These are phyloP conservation scores for Apistogramma diplotaenia DNA, from an alignment of 2,113 vertebrate species.

Conservation along the genomic window DNA sequence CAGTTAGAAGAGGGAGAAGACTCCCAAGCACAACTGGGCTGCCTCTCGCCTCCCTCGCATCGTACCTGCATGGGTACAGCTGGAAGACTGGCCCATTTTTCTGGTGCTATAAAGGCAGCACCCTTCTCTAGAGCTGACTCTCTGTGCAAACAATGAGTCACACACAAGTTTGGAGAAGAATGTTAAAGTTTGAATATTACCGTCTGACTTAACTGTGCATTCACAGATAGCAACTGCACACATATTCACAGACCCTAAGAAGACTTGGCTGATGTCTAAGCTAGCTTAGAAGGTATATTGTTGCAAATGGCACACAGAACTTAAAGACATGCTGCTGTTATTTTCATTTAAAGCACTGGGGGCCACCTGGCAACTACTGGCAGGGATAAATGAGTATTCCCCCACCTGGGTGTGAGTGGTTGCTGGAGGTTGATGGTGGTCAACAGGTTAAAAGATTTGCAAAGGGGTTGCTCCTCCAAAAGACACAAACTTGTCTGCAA, in stretches of 20 bases:
- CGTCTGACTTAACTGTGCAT: background rate
- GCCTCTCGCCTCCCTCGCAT: constrained; percentile 9
- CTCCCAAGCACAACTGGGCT: constrained; percentile 39
- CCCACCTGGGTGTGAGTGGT: background rate
- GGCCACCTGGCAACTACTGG: background rate
- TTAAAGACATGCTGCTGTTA: background rate
- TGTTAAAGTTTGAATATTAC: background rate
- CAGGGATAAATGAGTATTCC: background rate
- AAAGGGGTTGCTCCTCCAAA: background rate
- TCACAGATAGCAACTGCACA: background rate
- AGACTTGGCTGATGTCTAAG: background rate
- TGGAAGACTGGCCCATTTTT: constrained; percentile 7
- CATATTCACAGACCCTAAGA: background rate
- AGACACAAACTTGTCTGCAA: too few species aligned
- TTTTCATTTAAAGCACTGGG: background rate
- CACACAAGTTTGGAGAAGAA: constrained; percentile 3
- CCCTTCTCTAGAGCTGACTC: background rate
- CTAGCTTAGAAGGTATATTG: background rate
- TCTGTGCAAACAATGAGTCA: constrained; percentile 12
- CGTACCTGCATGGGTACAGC: background rate
- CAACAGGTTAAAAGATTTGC: background rate
- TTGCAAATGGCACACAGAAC: background rate
- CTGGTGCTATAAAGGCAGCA: constrained; percentile 1
- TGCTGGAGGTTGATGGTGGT: background rate
- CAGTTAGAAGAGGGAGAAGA: constrained; percentile 42